Evolutionary conservation across 2,113 vertebrate species (phyloP).

Genomic region (Promerops cafer): DNA sequence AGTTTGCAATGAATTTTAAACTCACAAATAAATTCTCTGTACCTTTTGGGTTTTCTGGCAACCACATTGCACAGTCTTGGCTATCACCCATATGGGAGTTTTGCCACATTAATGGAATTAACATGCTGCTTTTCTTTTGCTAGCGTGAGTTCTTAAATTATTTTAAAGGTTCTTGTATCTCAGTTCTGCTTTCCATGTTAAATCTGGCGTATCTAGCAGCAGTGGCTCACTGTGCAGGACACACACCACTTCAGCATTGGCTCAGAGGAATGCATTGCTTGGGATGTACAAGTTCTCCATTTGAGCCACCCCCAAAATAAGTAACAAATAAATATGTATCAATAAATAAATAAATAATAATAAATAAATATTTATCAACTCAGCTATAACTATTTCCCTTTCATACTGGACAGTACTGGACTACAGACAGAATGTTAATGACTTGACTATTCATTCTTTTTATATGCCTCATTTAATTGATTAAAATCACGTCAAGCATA

Average conservation of each 20-base stretch:
- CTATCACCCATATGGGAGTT: neutral
- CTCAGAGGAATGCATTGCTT: neutral
- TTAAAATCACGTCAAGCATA: neutral
- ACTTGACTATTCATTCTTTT: neutral
- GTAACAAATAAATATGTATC: neutral
- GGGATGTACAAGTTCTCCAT: neutral
- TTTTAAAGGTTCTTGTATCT: neutral
- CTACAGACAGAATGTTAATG: neutral
- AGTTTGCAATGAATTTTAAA: neutral
- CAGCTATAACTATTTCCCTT: neutral
- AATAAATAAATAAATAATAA: too few species aligned
- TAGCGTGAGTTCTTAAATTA: neutral
- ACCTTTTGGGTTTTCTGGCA: neutral
- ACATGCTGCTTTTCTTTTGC: neutral
- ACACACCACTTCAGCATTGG: neutral
- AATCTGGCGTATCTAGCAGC: neutral
- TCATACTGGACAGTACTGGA: neutral
- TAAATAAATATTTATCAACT: slow-evolving; percentile 15
- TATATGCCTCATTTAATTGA: neutral
- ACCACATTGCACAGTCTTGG: neutral
- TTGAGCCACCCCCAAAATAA: neutral
- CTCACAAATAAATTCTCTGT: neutral
- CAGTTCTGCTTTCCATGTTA: neutral
- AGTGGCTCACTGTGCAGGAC: neutral
- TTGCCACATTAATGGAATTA: neutral